A percentile compares a stretch with the other conserved stretches of the same genome.
These are phyloP conservation scores for Falco naumanni DNA, from an alignment of 2,797 vertebrate species.

Conservation along the genomic window DNA sequence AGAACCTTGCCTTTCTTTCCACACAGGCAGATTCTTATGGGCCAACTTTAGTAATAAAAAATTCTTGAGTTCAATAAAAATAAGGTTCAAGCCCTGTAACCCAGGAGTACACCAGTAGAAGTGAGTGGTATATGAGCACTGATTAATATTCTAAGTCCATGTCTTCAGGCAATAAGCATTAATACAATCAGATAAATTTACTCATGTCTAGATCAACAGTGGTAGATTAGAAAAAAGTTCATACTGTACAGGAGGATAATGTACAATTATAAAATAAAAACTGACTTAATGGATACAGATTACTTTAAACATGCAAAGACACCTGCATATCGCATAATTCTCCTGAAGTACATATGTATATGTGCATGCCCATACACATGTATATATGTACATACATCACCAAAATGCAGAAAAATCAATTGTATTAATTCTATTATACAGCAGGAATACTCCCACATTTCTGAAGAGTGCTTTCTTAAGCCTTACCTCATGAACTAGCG, in stretches of 20 bases:
- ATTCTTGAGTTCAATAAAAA: not conserved
- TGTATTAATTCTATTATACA: not conserved
- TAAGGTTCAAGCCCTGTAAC: not conserved
- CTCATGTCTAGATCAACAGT: not conserved
- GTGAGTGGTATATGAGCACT: rapidly evolving
- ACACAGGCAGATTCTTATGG: not conserved
- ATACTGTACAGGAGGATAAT: not conserved
- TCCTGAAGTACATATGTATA: not conserved
- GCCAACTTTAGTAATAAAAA: not conserved
- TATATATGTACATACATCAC: rapidly evolving
- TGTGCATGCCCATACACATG: rapidly evolving
- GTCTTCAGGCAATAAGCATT: not conserved
- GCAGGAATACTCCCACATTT: not conserved
- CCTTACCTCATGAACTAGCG: slow-evolving; percentile 18
- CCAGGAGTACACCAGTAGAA: not conserved
- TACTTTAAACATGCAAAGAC: not conserved
- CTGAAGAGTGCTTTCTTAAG: not conserved
- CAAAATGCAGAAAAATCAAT: not conserved
- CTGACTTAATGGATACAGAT: not conserved
- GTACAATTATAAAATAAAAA: not conserved
- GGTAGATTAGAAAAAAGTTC: not conserved
- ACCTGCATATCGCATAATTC: not conserved
- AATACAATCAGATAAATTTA: not conserved
- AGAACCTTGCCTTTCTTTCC: not conserved
- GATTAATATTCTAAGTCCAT: not conserved